Conservation (phyloP, 2,113 vertebrate genomes). For the Thermophis baileyi region DNA sequence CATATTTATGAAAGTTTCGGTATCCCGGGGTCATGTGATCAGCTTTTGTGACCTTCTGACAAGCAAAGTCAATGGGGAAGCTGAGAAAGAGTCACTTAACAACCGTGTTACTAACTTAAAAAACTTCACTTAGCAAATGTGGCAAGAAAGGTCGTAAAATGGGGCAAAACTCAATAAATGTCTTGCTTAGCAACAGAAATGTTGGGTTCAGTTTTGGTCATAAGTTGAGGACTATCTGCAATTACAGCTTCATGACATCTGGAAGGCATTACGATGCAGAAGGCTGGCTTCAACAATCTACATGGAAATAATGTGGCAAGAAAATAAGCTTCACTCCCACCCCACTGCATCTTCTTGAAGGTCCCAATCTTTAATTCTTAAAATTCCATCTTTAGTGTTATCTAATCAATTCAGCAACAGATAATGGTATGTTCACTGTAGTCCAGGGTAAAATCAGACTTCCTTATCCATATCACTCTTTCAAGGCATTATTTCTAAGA, state of each 20-base stretch:
- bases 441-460: not conserved
- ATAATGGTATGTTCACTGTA: not conserved
- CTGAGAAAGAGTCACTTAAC: too few relatives aligned
- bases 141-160: not conserved
- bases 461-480: not conserved
- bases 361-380: not conserved
- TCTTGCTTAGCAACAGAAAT: too few relatives aligned
- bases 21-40: not conserved
- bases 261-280: not conserved
- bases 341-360: not conserved
- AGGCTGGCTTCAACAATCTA: not conserved
- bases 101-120: not conserved
- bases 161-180: not conserved
- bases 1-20: not conserved
- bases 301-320: not conserved
- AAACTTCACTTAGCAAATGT: not conserved
- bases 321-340: not conserved
- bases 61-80: not conserved
- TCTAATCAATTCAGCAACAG: not conserved
- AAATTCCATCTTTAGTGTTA: not conserved
- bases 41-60: not conserved
- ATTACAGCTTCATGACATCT: not conserved
- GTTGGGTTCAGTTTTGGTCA: not conserved
- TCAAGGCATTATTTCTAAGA: not conserved
- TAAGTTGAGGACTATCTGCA: not conserved